A percentile compares a stretch with the other conserved stretches of the same genome.
These are phyloP conservation scores for Cyprinella venusta DNA, from an alignment of 2,797 vertebrate genomes.

Conservation along the genomic window DNA sequence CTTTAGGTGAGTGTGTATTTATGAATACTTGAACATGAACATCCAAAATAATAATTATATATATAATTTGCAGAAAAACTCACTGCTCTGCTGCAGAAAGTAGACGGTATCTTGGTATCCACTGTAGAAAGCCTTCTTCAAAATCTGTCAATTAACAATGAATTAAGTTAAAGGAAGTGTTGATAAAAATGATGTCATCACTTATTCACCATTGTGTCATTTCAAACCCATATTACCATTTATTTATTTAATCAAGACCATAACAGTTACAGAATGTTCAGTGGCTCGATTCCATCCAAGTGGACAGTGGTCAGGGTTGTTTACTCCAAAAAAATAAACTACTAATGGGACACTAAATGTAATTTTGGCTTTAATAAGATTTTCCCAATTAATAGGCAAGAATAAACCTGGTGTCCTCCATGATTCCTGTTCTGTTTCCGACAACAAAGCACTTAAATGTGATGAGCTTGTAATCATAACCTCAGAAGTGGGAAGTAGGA, in stretches of 20 bases:
- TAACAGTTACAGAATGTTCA: neutral
- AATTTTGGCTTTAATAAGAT: too few relatives aligned
- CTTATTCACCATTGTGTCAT: neutral
- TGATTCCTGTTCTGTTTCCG: too few relatives aligned
- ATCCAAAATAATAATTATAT: neutral
- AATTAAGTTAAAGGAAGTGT: neutral
- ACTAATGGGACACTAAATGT: too few relatives aligned
- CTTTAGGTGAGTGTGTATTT: too few relatives aligned
- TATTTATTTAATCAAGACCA: neutral
- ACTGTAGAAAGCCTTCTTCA: slow-evolving; percentile 82
- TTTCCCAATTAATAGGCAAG: too few relatives aligned
- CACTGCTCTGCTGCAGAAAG: slow-evolving; percentile 83
- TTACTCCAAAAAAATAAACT: too few relatives aligned
- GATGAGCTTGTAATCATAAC: too few relatives aligned
- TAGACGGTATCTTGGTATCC: slow-evolving; percentile 84
- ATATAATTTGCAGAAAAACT: slow-evolving; percentile 21
- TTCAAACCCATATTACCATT: neutral
- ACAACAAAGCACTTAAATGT: too few relatives aligned
- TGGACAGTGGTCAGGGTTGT: neutral
- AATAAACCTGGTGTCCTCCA: too few relatives aligned
- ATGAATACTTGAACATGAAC: neutral
- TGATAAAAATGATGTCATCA: neutral
- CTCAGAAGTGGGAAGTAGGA: too few relatives aligned
- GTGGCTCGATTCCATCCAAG: neutral
- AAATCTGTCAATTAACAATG: slow-evolving; percentile 70